Evolutionary conservation across 2,888 invertebrate genomes (phyloP), one percentile per base, ranked within the genome.

Genomic region (Pterostichus madidus): DNA sequence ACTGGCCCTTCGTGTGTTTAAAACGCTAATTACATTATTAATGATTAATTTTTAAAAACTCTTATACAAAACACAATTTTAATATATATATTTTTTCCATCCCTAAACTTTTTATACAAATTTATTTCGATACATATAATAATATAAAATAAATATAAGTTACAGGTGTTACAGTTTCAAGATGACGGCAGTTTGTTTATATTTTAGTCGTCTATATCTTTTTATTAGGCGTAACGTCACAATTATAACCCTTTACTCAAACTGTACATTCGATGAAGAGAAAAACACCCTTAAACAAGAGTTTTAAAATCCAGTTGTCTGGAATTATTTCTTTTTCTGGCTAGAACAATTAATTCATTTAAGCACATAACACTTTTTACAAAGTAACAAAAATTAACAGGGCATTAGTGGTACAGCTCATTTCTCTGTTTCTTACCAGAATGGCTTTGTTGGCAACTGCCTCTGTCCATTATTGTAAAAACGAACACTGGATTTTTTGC

Each of bases 341-440:
- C 6, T 13, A 35, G 5, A 49, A 64, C 64, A 64, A 64, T 64
- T 64, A 64, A 64, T 64, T 64, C 64, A 35, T 64, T 64, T 64
- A 64, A 64, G 64, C n/a, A 49, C 49, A 49, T 49, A 49, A 49
- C 49, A 49, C 64, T 64, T 64, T 64, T 64, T 64, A 35, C 64
- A 64, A 64, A 64, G n/a, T 31, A 59, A 59, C 49, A 49, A 49
- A 49, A 49, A 49, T 49, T 49, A 49, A n/a, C 49, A 49, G 49
- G 11, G 49, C 49, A 49, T 49, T 49, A 49, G 49, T 49, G 49
- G 49, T 49, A 49, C 49, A 49, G 49, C 49, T 49, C 49, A 49
- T 49, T 49, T 49, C 49, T 49, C 49, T 49, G 49, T 49, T 49
- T 49, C 49, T 49, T 39, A 39, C 39, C 5, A 6, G 11, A 13